A percentile compares a stretch with the other conserved stretches of the same genome.
These are phyloP conservation scores for Hemibagrus guttatus DNA, from an alignment of 2,797 vertebrate species.

Conservation along the genomic window DNA sequence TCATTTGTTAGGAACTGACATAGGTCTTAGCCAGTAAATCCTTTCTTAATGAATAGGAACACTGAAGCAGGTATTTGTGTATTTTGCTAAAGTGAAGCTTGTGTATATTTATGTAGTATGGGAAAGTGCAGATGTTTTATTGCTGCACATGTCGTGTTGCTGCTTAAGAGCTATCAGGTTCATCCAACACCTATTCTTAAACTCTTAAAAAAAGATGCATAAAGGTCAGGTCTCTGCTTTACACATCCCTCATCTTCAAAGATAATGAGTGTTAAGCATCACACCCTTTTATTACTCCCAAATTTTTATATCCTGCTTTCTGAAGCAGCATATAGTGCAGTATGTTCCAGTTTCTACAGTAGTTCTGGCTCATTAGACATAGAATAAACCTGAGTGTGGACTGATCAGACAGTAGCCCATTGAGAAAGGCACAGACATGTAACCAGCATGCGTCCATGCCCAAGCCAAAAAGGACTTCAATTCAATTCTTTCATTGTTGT, in stretches of 20 bases:
- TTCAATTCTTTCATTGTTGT: conserved; percentile 23
- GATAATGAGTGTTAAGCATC: neutral
- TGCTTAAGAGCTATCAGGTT: neutral
- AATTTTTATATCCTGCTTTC: neutral
- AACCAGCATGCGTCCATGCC: conserved; percentile 25
- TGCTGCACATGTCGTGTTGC: neutral
- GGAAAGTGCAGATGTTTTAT: neutral
- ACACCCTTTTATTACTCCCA: neutral
- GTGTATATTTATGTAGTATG: conserved; percentile 1
- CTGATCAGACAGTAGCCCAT: conserved; percentile 44
- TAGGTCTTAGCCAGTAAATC: conserved; percentile 31
- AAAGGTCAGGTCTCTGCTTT: neutral
- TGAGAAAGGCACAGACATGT: conserved; percentile 38
- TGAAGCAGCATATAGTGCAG: neutral
- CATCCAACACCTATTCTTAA: neutral
- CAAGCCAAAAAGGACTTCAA: conserved; percentile 24
- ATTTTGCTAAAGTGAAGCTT: neutral
- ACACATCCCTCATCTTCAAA: neutral
- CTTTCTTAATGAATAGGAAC: conserved; percentile 14
- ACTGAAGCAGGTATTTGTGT: conserved; percentile 28
- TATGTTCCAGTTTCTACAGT: conserved; percentile 1
- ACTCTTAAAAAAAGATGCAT: neutral
- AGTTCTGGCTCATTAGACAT: conserved; percentile 49
- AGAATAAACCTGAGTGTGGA: conserved; percentile 41
- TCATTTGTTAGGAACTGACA: conserved; percentile 25